phyloP scores from a whole-genome alignment of 2,888 invertebrate genomes.

The Lapara coniferarum region DNA sequence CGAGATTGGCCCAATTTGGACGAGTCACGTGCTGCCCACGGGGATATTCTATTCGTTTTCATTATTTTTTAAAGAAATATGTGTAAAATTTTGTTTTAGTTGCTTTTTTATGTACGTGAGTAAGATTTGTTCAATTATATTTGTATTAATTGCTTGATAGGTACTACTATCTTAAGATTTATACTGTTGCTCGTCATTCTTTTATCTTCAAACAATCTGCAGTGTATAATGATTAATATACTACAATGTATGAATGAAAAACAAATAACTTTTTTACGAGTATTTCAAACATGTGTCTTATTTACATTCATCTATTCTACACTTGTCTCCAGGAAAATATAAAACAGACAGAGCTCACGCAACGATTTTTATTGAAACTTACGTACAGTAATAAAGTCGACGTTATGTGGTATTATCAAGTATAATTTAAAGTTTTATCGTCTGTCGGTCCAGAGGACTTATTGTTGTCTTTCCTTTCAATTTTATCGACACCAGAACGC shows the following conservation, averaged over 20 bases:
- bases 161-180: too few species aligned
- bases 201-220: too few species aligned
- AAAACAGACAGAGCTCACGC: conserved; percentile 29
- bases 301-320: neutral
- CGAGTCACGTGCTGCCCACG: conserved; percentile 56
- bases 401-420: conserved; percentile 42
- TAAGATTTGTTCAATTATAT: neutral
- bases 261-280: neutral
- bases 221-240: neutral
- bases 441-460: conserved; percentile 39
- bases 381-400: conserved; percentile 37
- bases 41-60: conserved; percentile 29
- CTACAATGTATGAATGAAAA: neutral
- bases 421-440: conserved; percentile 42
- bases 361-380: conserved; percentile 45
- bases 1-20: conserved; percentile 72
- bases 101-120: neutral
- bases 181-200: too few species aligned
- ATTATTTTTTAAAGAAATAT: conserved; percentile 24
- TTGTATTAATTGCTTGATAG: too few species aligned
- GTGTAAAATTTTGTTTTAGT: conserved; percentile 19
- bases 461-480: conserved; percentile 42
- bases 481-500: conserved; percentile 54
- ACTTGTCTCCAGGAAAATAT: conserved; percentile 27
- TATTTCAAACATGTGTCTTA: neutral